Evolutionary conservation across 2,113 vertebrate genomes (phyloP).

Genomic region (Notechis scutatus): DNA sequence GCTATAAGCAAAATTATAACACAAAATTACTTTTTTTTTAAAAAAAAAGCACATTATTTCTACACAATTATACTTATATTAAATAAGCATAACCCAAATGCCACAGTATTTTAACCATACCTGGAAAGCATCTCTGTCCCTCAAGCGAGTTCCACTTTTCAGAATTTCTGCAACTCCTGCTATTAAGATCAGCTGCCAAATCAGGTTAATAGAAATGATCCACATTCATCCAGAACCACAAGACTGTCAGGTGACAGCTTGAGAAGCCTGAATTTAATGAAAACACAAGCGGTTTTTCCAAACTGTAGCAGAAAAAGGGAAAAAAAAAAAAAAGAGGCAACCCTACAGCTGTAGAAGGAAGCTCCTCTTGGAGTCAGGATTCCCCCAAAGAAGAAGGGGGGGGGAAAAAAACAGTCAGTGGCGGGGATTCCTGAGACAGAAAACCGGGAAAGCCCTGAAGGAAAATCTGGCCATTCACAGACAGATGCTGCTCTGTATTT

Average conservation of each 20-base stretch:
- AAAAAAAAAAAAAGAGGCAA: not conserved
- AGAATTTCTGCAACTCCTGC: slow-evolving; percentile 68
- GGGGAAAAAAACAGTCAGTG: not conserved
- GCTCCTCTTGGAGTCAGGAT: slow-evolving; percentile 55
- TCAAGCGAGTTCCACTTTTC: slow-evolving; percentile 69
- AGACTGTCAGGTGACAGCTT: slow-evolving; percentile 89
- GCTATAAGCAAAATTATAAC: not conserved
- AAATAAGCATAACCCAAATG: not conserved
- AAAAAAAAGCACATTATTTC: not conserved
- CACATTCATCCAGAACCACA: slow-evolving; percentile 90
- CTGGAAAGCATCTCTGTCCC: slow-evolving; percentile 77
- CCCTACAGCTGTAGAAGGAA: not conserved
- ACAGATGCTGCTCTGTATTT: slow-evolving; percentile 27
- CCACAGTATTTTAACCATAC: slow-evolving; percentile 58
- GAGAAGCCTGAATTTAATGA: slow-evolving; percentile 72
- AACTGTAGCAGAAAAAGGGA: slow-evolving; percentile 61
- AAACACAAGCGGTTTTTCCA: slow-evolving; percentile 74
- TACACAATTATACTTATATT: not conserved
- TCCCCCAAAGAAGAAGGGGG: not conserved
- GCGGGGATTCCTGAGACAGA: slow-evolving; percentile 38
- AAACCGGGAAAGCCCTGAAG: slow-evolving; percentile 19
- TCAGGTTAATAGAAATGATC: slow-evolving; percentile 87
- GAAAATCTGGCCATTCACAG: slow-evolving; percentile 18
- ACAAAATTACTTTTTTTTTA: not conserved
- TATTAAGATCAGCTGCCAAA: slow-evolving; percentile 70